Percentiles rank a stretch among this genome's conserved stretches.
These are phyloP conservation scores for Panagrolaimus sp. DNA, from an alignment of 1,140 invertebrate species.

Conservation along the genomic window DNA sequence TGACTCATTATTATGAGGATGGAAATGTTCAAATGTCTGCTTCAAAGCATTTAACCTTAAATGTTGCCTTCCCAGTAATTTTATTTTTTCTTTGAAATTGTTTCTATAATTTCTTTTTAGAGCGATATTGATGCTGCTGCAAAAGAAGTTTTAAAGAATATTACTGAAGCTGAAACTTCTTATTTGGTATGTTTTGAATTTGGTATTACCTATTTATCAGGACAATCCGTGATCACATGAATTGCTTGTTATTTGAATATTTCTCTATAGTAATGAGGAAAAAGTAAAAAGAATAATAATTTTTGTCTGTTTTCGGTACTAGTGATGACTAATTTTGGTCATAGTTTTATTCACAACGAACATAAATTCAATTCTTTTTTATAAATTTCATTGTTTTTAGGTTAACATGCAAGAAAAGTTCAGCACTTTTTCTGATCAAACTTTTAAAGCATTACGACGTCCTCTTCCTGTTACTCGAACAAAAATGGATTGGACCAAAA, in stretches of 20 bases:
- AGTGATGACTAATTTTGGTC: not conserved
- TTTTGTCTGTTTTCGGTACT: too few relatives aligned
- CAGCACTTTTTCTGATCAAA: constrained; percentile 97
- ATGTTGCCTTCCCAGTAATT: constrained; percentile 24
- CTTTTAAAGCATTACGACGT: constrained; percentile 93
- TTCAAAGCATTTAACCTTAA: constrained; percentile 73
- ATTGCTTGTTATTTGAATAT: too few relatives aligned
- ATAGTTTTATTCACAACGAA: not conserved
- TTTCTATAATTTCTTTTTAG: constrained; percentile 13
- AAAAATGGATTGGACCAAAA: constrained; percentile 99
- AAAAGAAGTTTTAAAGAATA: constrained; percentile 10
- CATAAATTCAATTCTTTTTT: not conserved
- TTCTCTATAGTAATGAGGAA: too few relatives aligned
- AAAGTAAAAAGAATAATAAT: too few relatives aligned
- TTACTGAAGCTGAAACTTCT: constrained; percentile 29
- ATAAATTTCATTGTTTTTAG: constrained; percentile 29
- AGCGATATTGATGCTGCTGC: constrained; percentile 30
- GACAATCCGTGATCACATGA: too few relatives aligned
- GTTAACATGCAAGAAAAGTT: constrained; percentile 81
- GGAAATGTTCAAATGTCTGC: constrained; percentile 96
- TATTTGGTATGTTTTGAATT: constrained; percentile 29
- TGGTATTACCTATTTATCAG: constrained; percentile 59
- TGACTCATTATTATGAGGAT: constrained; percentile 97
- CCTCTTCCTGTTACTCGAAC: constrained; percentile 92
- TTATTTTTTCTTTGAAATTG: not conserved